Base-by-base conservation (phyloP, 53 echinoderm and acorn worm species). In the Temnopleurus reevesii region DNA sequence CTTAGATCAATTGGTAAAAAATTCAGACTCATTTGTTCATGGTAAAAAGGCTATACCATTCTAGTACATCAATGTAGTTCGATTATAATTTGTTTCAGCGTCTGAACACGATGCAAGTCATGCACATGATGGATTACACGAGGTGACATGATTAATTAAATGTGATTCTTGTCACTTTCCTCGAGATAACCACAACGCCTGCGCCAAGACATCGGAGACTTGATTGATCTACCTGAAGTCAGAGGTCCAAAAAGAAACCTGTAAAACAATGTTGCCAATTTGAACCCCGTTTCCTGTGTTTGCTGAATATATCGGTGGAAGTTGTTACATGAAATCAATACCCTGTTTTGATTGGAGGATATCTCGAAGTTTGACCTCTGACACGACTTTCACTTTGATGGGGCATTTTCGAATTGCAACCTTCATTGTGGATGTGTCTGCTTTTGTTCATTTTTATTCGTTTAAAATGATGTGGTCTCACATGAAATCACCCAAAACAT, bases 291-390 rank as follows among this genome's bases (percentile, higher is more conserved):
- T 65, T 65, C 65, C 65, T 65, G 65, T 65, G 65, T 65, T 65
- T 65, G 33, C 35, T 5, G 65, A 65, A 35, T 33, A 34, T 65
- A n/a, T n/a, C n/a, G n/a, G n/a, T n/a, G n/a, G n/a, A n/a, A n/a
- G 65, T 65, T 17, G 65, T 65, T 65, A 17, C 65, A 46, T 77
- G 77, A 77, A 77, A 77, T 46, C 77, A 77, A 77, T 77, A 43
- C 27, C 46, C 45, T 77, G 77, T 77, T 77, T 77, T 77, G 45
- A 77, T 77, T 77, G 45, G 46, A 46, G 1, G 23, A 19, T 77
- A 77, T 77, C 77, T 77, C 21, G 19, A 10, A 77, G 77, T 5
- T 26, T 77, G 46, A 46, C 77, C 77, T 77, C 13, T 77, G 77
- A 77, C 77, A 44, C 36, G 46, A n/a, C 23, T 46, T 45, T 77